Evolutionary conservation across 2,113 vertebrate genomes (phyloP), one percentile per base, ranked within the genome.

Genomic region (Plestiodon gilberti): DNA sequence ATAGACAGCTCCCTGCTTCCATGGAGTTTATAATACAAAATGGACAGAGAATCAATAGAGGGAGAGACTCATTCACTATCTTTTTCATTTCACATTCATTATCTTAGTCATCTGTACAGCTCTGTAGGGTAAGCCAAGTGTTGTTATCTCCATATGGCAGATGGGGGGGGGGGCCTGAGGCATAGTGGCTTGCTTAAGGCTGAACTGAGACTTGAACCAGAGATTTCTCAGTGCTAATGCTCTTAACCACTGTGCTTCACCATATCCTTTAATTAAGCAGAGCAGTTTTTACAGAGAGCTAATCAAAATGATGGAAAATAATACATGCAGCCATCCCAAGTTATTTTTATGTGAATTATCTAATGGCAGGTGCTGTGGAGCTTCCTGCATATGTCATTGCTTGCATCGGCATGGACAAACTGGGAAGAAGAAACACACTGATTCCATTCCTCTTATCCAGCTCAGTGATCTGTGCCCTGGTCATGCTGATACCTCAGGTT

Each of bases 341-440:
- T 18, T 35, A 48, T n/a, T 84, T 75, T 23, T 48, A 55, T 57
- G 89, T 59, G 79, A 90, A 92, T 93, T 89, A 81, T 85, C 90
- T 89, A 76, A 83, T 93, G 92, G 81, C 95, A 99, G 98, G 98
- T 95, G 96, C 96, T 38, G 96, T 98, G 95, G 98, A 99, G 92
- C 89, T 99, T 79, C 98, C 98, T 74, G 97, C 98, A 30, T 99
- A 98, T 91, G 40, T 97, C 90, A 90, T 98, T 89, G 96, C 96
- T 88, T 98, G 98, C 93, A 82, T 96, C 91, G 96, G 94, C 74
- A 98, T 99, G 97, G 97, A 98, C 91, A 95, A 91, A 83, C 89
- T 99, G 62, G 98, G 98, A 86, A 97, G 98, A 93, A 98, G 97
- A 94, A 98, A 95, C 89, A 97, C 97, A 3, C 96, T 98, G 90